Base-by-base conservation (phyloP, 1,140 invertebrate genomes). In the Drosophila ohnishii region DNA sequence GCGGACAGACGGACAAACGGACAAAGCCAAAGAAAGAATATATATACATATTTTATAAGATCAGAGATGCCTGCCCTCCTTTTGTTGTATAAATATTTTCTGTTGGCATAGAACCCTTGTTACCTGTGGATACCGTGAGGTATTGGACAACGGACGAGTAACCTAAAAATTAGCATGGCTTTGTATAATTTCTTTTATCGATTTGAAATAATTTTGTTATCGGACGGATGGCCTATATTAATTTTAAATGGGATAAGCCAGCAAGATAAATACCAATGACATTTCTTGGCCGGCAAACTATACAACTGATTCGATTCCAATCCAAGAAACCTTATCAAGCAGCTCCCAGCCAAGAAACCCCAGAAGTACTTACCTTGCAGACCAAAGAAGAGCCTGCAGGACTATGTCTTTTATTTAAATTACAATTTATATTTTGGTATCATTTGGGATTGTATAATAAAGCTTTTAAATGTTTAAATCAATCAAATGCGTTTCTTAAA, bases 401-500 rank as follows among this genome's bases (percentile, higher is more conserved):
- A 4, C 25, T 25, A 5, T 25, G 25, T 5, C 5, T 25, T 25
- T 5, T 19, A 19, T 19, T 19, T 19, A 5, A 25, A 25, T 25
- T 25, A 25, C 4, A 25, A 25, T 28, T 28, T 5, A 28, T 28
- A 28, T 28, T 28, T 28, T 5, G 5, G 5, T 28, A 28, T 28
- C 25, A 28, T 28, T 28, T 9, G 14, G 22, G 14, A 28, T 25
- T 25, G 5, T 16, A 10, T 48, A 28, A 13, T 16, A 5, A 42
- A 10, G 9, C 19, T 19, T 8, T 45, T 3, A 47, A 34, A 51
- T 13, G 10, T 19, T 34, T 19, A 14, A 22, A 35, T 34, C 19
- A 51, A 37, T 59, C 25, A 40, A 63, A 28, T 63, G 55, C 16
- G 37, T 16, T 59, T 55, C 51, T 59, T 22, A 62, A 39, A 14